Base-by-base conservation (phyloP, 2,113 vertebrate species). In the Menura novaehollandiae region DNA sequence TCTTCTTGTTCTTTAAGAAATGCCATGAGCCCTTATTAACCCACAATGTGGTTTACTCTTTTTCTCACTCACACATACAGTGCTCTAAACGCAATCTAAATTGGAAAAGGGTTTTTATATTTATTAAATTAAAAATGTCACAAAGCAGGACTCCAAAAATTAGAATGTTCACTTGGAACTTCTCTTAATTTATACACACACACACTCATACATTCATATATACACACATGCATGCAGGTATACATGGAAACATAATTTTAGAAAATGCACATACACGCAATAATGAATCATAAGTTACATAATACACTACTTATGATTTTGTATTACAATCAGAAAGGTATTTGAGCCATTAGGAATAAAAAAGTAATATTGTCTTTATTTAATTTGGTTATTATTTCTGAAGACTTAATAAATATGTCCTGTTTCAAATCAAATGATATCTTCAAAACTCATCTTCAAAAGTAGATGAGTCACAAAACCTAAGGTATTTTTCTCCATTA, bases 221-320 rank as follows among this genome's bases (percentile, higher is more conserved):
- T 1, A 37, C 7, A 60, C 30, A 24, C 20, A 74, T 11, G n/a
- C 0, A 9, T 7, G 17, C 26, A 47, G 0, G 0, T 21, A 4
- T 32, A 28, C 10, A 37, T 0, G 2, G 10, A 49, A 8, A 10
- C 5, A 2, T 56, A 32, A 83, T 41, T 67, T 72, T 84, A 26
- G 33, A 23, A 15, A 47, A 62, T 32, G 3, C 4, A 15, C 9
- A 15, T 28, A n/a, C 58, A 46, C 66, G 21, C 0, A 35, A 30
- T 21, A 47, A 21, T 37, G 33, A 8, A 37, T 78, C 64, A 37
- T 49, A 75, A 56, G 2, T 51, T 62, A 39, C 0, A 1, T 35
- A 81, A 75, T 13, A 15, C 60, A 10, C 11, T 39, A 28, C 16
- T 83, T 49, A 32, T 13, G 69, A 47, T 32, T 86, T 79, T 62